Conservation (phyloP, 2,113 vertebrate genomes). For the Vulpes lagopus region DNA sequence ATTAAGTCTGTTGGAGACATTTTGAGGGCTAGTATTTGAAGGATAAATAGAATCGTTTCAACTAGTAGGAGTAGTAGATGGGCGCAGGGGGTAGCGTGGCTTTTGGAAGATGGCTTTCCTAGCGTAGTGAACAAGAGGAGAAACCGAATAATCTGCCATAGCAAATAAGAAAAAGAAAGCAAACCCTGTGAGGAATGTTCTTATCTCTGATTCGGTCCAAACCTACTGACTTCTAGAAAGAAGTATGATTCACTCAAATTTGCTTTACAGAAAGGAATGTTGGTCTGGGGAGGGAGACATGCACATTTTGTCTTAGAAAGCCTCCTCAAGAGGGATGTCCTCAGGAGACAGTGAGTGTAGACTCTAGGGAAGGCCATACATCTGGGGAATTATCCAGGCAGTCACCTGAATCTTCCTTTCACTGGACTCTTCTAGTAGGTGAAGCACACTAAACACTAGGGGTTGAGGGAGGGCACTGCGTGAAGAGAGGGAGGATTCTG, state of each 20-base stretch:
- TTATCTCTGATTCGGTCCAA: constrained; percentile 33
- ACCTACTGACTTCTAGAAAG: neutral
- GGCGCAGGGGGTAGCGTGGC: neutral
- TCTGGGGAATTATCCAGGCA: neutral
- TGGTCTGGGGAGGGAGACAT: neutral
- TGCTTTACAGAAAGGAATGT: neutral
- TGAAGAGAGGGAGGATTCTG: neutral
- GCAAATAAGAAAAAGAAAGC: neutral
- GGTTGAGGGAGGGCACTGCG: neutral
- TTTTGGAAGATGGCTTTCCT: constrained; percentile 16
- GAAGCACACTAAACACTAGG: neutral
- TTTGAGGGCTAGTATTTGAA: neutral
- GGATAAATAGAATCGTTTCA: neutral
- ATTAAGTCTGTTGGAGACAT: neutral
- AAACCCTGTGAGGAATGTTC: neutral
- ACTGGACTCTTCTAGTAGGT: neutral
- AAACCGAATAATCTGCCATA: neutral
- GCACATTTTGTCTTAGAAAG: constrained; percentile 34
- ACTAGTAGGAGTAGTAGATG: neutral
- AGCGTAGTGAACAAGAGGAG: neutral
- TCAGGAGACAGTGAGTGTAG: neutral
- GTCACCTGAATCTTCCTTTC: neutral
- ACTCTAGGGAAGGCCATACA: neutral
- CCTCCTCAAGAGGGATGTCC: neutral
- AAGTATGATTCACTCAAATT: constrained; percentile 20